phyloP scores from a whole-genome alignment of 2,888 invertebrate species.

The Colostygia pectinataria region DNA sequence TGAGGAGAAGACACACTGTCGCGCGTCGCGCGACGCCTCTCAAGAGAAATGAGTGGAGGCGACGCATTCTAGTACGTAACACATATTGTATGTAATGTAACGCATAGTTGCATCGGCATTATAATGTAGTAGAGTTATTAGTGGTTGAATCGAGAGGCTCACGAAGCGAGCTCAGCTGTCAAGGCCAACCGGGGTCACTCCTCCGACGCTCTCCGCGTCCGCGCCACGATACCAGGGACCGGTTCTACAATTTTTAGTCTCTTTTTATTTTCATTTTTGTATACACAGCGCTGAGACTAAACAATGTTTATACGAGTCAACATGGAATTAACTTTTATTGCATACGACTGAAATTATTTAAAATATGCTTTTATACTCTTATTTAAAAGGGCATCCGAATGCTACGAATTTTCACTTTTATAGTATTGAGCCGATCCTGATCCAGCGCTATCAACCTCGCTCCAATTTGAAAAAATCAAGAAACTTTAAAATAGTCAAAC shows the following conservation, averaged over 20 bases:
- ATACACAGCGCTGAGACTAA: slow-evolving; percentile 80
- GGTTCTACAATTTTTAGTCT: slow-evolving; percentile 81
- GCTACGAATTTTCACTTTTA: neutral
- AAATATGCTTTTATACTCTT: slow-evolving; percentile 42
- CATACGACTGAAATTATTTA: slow-evolving; percentile 60
- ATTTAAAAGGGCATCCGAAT: slow-evolving; percentile 28
- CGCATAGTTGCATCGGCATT: slow-evolving; percentile 73
- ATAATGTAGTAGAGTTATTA: slow-evolving; percentile 79
- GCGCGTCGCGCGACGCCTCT: slow-evolving; percentile 31
- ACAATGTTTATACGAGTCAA: slow-evolving; percentile 80
- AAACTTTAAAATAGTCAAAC: too few relatives aligned
- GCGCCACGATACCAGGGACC: slow-evolving; percentile 76
- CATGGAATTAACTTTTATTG: slow-evolving; percentile 78
- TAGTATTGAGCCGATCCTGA: too few relatives aligned
- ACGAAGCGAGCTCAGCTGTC: slow-evolving; percentile 77
- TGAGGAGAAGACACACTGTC: slow-evolving; percentile 48
- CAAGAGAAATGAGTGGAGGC: slow-evolving; percentile 37
- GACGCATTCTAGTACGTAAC: slow-evolving; percentile 41
- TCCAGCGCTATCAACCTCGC: too few relatives aligned
- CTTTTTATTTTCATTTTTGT: slow-evolving; percentile 83
- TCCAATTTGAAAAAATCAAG: too few relatives aligned
- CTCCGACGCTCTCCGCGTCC: slow-evolving; percentile 78
- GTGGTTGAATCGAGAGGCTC: slow-evolving; percentile 75
- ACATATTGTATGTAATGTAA: slow-evolving; percentile 61
- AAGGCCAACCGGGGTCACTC: slow-evolving; percentile 82